A percentile compares a stretch with the other conserved stretches of the same genome.
These are phyloP conservation scores for Automeris io DNA, from an alignment of 2,888 invertebrate genomes.

Conservation along the genomic window DNA sequence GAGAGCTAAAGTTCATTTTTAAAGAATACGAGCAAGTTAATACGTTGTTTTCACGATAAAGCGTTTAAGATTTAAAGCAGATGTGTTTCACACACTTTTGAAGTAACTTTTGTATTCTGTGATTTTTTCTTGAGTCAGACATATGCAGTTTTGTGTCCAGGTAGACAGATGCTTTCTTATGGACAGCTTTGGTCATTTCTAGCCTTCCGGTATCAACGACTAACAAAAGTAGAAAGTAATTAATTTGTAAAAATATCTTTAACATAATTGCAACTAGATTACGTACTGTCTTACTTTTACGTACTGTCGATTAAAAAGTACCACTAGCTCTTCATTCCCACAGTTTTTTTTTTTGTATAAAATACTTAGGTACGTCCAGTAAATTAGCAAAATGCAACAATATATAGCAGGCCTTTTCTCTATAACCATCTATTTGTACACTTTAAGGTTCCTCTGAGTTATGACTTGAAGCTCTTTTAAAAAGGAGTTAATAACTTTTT, in stretches of 20 bases:
- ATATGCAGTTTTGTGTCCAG: constrained; percentile 56
- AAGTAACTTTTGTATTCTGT: constrained; percentile 62
- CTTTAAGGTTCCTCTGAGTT: too few relatives aligned
- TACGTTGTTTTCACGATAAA: constrained; percentile 15
- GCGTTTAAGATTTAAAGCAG: constrained; percentile 44
- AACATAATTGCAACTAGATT: too few relatives aligned
- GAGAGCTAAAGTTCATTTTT: constrained; percentile 17
- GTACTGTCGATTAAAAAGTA: too few relatives aligned
- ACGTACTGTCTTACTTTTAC: too few relatives aligned
- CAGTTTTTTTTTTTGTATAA: too few relatives aligned
- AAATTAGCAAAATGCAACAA: too few relatives aligned
- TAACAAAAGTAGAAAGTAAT: constrained; percentile 8
- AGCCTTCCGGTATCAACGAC: constrained; percentile 33
- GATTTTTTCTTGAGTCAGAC: constrained; percentile 51
- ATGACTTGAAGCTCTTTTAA: too few relatives aligned
- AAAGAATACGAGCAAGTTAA: not conserved
- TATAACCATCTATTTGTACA: too few relatives aligned
- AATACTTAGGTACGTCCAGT: too few relatives aligned
- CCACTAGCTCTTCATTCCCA: too few relatives aligned
- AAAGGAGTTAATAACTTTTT: too few relatives aligned
- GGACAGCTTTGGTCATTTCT: constrained; percentile 33
- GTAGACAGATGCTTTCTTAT: constrained; percentile 58
- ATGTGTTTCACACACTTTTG: constrained; percentile 65
- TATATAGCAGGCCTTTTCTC: too few relatives aligned
- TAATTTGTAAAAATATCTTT: constrained; percentile 2